Base-by-base conservation (phyloP, 2,888 invertebrate species). In the Tubulanus polymorphus region DNA sequence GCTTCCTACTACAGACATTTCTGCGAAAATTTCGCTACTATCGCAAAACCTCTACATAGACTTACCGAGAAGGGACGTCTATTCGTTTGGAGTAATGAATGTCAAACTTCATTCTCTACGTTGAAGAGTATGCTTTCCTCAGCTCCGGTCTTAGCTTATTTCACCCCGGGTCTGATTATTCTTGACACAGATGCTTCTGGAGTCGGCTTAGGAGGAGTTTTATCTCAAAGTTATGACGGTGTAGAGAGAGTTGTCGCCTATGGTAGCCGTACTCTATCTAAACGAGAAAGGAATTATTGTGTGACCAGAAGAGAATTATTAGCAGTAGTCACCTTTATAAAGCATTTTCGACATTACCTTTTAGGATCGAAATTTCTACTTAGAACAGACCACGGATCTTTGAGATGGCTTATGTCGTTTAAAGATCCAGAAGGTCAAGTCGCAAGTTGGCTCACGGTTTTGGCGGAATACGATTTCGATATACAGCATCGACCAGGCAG, bases 401-500 rank as follows among this genome's bases (percentile, higher is more conserved):
- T 41, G 5, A 26, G 23, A 6, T 55, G 58, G 58, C 48, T 60
- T 15, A n/a, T 41, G 12, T 18, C 18, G 15, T 52, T 51, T 27
- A 41, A 53, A 30, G 29, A 51, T n/a, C 60, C 60, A 26, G 47
- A 55, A 25, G 51, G 58, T 15, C 52, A 52, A 51, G 29, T 56
- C 3, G 58, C 60, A n/a, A n/a, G n/a, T n/a, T n/a, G n/a, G n/a
- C n/a, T n/a, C n/a, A 23, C 41, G 28, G 23, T 26, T n/a, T 41
- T 59, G 15, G n/a, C 47, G 2, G 50, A 47, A 23, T 58, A 54
- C 54, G n/a, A 53, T 8, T 51, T 58, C 47, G 48, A 47, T n/a
- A 50, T 57, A 18, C 3, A 28, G 20, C 51, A 58, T 37, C 18
- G 48, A 23, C n/a, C 35, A n/a, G 59, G 59, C 8, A 27, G 28